Conservation (phyloP, 2,797 vertebrate species). For the Aplochiton taeniatus region DNA sequence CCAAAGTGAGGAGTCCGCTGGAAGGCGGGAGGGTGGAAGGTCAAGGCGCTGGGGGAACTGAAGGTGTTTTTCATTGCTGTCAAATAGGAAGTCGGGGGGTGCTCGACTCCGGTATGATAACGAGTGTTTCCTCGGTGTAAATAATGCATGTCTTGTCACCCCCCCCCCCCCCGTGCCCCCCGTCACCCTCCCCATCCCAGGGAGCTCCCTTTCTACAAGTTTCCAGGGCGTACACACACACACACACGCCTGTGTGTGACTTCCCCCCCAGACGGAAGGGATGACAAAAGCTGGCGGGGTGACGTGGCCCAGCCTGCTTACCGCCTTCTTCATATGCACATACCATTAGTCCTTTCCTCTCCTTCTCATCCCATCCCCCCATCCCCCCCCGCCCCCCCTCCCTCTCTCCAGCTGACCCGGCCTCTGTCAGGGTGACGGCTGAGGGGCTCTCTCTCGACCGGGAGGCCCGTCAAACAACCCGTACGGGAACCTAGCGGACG, state of each 20-base stretch:
- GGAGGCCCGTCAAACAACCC: conserved; percentile 52
- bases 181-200: no score
- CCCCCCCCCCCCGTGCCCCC: conserved; percentile 43
- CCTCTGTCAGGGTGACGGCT: conserved; percentile 42
- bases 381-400: not conserved
- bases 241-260: not conserved
- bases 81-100: no score
- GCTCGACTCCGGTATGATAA: conserved; percentile 14
- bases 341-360: conserved; percentile 64
- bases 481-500: conserved; percentile 41
- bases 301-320: conserved; percentile 61
- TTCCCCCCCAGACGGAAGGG: conserved; percentile 29
- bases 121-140: conserved; percentile 39
- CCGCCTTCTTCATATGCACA: conserved; percentile 72
- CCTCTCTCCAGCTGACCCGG: conserved; percentile 44
- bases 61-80: no score
- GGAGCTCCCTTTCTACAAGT: no score
- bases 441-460: conserved; percentile 24
- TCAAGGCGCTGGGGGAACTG: no score
- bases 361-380: conserved; percentile 5
- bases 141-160: conserved; percentile 47
- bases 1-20: not conserved
- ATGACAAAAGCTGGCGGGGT: conserved; percentile 66
- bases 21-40: no score
- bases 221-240: no score